Percentiles rank a stretch among this genome's conserved stretches.
These are phyloP conservation scores for Lepidurus couesii DNA, from an alignment of 1,140 invertebrate species.

Conservation along the genomic window DNA sequence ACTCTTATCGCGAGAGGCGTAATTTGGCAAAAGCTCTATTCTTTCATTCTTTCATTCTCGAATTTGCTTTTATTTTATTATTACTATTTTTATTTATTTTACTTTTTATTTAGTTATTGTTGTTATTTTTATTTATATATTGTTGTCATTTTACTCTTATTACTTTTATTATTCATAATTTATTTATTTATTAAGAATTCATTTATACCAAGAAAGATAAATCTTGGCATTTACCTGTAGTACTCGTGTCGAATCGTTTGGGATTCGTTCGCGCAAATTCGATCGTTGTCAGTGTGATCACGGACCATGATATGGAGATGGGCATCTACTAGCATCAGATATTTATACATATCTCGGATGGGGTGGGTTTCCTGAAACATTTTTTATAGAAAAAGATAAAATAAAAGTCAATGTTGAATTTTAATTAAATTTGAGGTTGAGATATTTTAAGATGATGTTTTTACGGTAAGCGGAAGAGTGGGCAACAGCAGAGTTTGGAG, in stretches of 20 bases:
- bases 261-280: constrained; percentile 2
- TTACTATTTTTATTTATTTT: too few species aligned
- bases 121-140: too few species aligned
- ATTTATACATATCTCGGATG: constrained; percentile 8
- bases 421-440: neutral
- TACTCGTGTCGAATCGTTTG: neutral
- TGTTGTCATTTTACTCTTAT: too few species aligned
- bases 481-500: neutral
- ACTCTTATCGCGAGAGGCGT: too few species aligned
- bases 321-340: neutral
- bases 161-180: too few species aligned
- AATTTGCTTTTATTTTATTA: too few species aligned
- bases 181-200: too few species aligned
- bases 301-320: neutral
- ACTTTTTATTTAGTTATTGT: too few species aligned
- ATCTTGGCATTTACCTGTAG: neutral
- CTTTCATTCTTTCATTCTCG: too few species aligned
- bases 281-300: neutral
- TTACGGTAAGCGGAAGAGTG: neutral
- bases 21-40: too few species aligned
- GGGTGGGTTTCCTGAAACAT: neutral
- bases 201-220: too few species aligned
- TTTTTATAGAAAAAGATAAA: neutral
- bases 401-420: neutral
- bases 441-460: neutral